Evolutionary conservation across 2,113 vertebrate species (phyloP).

Genomic region (Lagopus leucura): DNA sequence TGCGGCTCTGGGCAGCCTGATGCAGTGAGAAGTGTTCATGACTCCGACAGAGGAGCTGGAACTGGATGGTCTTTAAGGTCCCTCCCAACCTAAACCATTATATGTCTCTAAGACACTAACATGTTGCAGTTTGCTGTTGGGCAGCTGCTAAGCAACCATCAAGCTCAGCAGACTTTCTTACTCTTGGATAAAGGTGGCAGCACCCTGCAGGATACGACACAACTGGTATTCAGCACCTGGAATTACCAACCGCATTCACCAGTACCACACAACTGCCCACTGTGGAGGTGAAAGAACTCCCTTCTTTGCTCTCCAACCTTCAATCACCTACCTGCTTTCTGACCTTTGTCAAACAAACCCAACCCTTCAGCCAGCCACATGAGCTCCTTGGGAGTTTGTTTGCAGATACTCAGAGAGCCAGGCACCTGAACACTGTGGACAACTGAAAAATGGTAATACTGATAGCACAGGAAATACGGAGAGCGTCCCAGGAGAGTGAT

Average conservation of each 20-base stretch:
- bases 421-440: background rate
- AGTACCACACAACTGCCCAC: background rate
- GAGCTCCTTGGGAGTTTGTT: background rate
- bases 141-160: background rate
- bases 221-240: fast-evolving
- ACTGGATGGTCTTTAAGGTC: background rate
- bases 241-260: background rate
- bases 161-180: background rate
- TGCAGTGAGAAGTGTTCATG: background rate
- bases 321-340: background rate
- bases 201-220: background rate
- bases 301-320: background rate
- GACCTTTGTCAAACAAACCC: background rate
- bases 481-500: background rate
- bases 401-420: background rate
- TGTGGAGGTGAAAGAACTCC: background rate
- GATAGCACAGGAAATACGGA: background rate
- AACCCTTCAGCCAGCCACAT: background rate
- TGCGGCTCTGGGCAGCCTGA: background rate
- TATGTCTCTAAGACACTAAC: background rate
- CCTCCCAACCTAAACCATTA: background rate
- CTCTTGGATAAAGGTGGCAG: background rate
- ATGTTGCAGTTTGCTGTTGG: background rate
- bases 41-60: background rate
- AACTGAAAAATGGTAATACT: background rate